A percentile compares a stretch with the other conserved stretches of the same genome.
Conservation (phyloP, 2,888 invertebrate genomes). For the Chirona hameri region DNA sequence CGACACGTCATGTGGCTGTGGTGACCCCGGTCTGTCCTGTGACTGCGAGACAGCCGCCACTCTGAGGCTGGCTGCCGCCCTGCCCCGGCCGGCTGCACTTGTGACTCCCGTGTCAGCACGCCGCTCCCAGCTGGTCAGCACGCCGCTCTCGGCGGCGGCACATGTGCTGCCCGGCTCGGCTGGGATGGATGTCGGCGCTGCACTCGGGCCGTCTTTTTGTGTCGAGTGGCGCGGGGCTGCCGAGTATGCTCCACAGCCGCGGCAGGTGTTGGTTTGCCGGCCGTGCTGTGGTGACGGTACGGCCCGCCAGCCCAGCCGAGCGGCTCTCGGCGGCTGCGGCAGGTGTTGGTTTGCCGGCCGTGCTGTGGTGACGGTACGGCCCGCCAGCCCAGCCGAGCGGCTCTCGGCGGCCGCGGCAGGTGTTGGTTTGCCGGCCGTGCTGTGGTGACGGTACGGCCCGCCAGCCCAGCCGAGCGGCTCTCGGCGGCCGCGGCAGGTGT, state of each 20-base stretch:
- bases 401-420: neutral
- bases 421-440: neutral
- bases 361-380: no score
- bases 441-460: no score
- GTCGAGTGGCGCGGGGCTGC: neutral
- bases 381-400: neutral
- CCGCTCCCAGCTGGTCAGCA: neutral
- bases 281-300: neutral
- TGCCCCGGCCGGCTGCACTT: neutral
- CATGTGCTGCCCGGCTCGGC: neutral
- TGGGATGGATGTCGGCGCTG: neutral
- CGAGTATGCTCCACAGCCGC: neutral
- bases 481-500: neutral
- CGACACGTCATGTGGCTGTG: no score
- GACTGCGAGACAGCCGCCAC: no score
- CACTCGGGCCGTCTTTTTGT: neutral
- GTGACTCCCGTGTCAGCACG: neutral
- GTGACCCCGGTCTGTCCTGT: no score
- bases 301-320: neutral
- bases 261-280: neutral
- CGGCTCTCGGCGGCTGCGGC: neutral
- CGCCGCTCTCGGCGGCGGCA: neutral
- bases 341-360: neutral
- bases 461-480: neutral
- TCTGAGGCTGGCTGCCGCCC: neutral